Evolutionary conservation across 1,140 invertebrate genomes (phyloP).

Genomic region (Drosophila triauraria): DNA sequence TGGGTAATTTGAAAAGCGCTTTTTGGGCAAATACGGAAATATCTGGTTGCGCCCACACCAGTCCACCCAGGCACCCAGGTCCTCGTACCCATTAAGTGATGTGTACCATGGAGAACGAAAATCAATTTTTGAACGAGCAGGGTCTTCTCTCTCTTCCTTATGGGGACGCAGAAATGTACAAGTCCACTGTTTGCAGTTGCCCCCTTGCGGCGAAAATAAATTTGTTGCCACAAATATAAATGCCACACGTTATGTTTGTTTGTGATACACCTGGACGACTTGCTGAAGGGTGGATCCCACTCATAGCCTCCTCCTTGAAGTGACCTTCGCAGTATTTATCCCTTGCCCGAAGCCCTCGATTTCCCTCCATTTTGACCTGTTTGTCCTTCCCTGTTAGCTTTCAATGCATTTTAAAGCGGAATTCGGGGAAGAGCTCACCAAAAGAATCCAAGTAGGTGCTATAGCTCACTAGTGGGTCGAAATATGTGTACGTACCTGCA

Average conservation of each 20-base stretch:
- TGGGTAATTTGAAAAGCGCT: constrained; percentile 56
- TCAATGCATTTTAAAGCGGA: constrained; percentile 71
- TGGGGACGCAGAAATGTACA: constrained; percentile 52
- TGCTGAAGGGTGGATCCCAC: constrained; percentile 14
- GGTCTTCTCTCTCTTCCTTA: constrained; percentile 27
- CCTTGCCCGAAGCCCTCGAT: constrained; percentile 17
- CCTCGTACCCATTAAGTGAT: not conserved
- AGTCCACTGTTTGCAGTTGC: constrained; percentile 13
- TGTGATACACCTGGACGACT: constrained; percentile 45
- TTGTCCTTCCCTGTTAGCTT: constrained; percentile 54
- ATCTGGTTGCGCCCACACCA: constrained; percentile 27
- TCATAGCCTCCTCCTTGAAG: constrained; percentile 51
- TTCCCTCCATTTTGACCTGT: constrained; percentile 24
- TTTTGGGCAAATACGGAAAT: constrained; percentile 49
- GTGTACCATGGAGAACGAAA: constrained; percentile 33
- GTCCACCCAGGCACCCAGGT: not conserved
- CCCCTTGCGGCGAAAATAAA: constrained; percentile 64
- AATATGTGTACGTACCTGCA: constrained; percentile 52
- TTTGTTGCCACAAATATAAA: constrained; percentile 78
- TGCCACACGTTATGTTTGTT: constrained; percentile 79
- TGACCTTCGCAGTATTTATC: constrained; percentile 64
- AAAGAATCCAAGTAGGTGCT: not conserved
- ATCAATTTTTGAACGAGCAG: constrained; percentile 66
- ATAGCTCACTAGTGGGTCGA: not conserved
- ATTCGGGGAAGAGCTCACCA: constrained; percentile 17